A percentile compares a stretch with the other conserved stretches of the same genome.
phyloP scores from a whole-genome alignment of 2,113 vertebrate genomes.

The Osmerus eperlanus region DNA sequence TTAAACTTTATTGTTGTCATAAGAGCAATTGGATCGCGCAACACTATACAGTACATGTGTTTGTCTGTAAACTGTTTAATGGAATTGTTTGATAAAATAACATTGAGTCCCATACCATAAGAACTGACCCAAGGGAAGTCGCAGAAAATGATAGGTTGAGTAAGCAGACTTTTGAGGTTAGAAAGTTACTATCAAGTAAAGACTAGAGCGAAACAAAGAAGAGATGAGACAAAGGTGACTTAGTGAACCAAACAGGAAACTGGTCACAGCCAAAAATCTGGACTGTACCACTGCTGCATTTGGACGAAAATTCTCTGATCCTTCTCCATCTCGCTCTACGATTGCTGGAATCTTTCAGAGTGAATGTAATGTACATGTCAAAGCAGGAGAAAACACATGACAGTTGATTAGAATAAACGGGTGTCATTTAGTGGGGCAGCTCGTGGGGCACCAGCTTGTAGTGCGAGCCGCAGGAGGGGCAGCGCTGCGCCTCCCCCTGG shows the following conservation, averaged over 20 bases:
- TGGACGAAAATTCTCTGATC: constrained; percentile 1
- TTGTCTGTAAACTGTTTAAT: constrained; percentile 49
- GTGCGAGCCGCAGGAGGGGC: constrained; percentile 82
- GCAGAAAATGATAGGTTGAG: constrained; percentile 12
- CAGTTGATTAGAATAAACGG: neutral
- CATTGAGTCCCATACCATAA: constrained; percentile 39
- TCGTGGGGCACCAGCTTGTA: constrained; percentile 81
- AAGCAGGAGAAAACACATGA: neutral
- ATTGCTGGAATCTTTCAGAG: constrained; percentile 22
- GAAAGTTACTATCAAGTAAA: constrained; percentile 17
- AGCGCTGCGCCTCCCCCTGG: constrained; percentile 81
- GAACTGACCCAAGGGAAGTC: constrained; percentile 16
- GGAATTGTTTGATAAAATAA: constrained; percentile 36
- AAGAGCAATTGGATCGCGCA: constrained; percentile 33
- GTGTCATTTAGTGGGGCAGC: constrained; percentile 61
- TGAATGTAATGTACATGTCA: neutral
- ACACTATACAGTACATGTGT: constrained; percentile 38
- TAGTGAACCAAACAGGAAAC: neutral
- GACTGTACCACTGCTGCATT: neutral
- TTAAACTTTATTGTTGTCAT: constrained; percentile 34
- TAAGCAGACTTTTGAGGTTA: constrained; percentile 36
- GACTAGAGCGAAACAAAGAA: constrained; percentile 10
- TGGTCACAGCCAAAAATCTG: neutral
- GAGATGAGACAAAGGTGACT: neutral
- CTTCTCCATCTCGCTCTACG: constrained; percentile 2